These are phyloP conservation scores for cat (Felis catus) DNA, from an alignment of 2,113 vertebrate species.

Conservation along the genomic window DNA sequence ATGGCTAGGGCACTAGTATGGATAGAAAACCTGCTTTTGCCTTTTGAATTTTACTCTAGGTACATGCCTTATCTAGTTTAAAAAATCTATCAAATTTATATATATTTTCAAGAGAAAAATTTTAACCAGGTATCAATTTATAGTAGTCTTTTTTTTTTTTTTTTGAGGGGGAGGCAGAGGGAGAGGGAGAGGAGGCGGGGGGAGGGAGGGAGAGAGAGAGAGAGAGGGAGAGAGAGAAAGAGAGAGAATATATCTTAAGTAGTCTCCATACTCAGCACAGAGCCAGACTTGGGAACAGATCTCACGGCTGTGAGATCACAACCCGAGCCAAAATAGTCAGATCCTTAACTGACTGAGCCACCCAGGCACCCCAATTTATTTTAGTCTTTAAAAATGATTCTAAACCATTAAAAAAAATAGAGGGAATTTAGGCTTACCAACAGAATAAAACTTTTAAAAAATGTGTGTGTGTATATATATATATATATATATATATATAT, in stretches of 20 bases:
- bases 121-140: not conserved
- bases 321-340: too few relatives aligned
- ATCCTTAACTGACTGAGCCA: too few relatives aligned
- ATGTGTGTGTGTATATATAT: too few relatives aligned
- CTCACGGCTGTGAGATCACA: too few relatives aligned
- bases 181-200: too few relatives aligned
- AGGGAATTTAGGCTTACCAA: not conserved
- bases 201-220: fast-evolving
- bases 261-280: too few relatives aligned
- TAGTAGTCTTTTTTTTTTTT: not conserved
- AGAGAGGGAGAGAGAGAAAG: too few relatives aligned
- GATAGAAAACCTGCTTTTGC: not conserved
- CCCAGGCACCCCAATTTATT: not conserved
- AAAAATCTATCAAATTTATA: not conserved
- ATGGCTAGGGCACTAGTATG: not conserved
- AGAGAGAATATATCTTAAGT: too few relatives aligned
- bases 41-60: constrained; percentile 41
- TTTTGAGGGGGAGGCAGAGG: too few relatives aligned
- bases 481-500: not conserved
- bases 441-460: not conserved
- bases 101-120: not conserved
- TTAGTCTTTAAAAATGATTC: constrained; percentile 12
- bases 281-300: too few relatives aligned
- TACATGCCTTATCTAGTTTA: not conserved
- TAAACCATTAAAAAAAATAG: not conserved